Evolutionary conservation across 2,113 vertebrate species (phyloP), one percentile per base, ranked within the genome.

Genomic region (Peromyscus maniculatus): DNA sequence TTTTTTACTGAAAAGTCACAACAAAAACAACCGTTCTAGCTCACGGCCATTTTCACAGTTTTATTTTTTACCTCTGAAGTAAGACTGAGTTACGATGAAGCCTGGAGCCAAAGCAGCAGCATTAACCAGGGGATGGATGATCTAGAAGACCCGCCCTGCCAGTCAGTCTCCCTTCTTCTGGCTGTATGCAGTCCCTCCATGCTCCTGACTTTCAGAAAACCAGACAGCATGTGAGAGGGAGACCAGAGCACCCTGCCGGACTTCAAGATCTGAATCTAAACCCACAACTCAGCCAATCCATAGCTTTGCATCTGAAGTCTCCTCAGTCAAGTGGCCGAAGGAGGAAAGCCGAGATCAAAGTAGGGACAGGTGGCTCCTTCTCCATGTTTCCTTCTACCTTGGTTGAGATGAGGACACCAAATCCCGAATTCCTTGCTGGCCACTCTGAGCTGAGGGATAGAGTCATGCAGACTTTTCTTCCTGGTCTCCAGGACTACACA

Each of bases 1-100:
- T 22, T 22, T 69, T n/a, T 80, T 67, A 57, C 39, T 55, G 71
- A 69, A 96, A 80, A 92, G 77, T 66, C 72, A 93, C 72, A 82
- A 87, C 39, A 90, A 80, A 94, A 80, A 36, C 91, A 89, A 93
- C 89, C 8, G 2, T 36, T 93, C 49, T 57, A 82, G 72, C 43
- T 82, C 74, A 66, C 21, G 57, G 93, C 26, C n/a, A 72, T 66
- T 71, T 83, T 52, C 11, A 17, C 66, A 80, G 55, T 64, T 93
- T 91, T 52, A 21, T 52, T 64, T 89, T 93, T 93, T 82, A 75
- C 24, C 31, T 89, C 62, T 77, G 49, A 96, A 86, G 7, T 43
- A 84, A 52, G 52, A 52, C 52, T 64, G 55, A 67, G n/a, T 72
- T 72, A 83, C 6, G 43, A 92, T 17, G 16, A 91, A 78, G 67